Conservation (phyloP, 2,113 vertebrate species). For the Promerops cafer region DNA sequence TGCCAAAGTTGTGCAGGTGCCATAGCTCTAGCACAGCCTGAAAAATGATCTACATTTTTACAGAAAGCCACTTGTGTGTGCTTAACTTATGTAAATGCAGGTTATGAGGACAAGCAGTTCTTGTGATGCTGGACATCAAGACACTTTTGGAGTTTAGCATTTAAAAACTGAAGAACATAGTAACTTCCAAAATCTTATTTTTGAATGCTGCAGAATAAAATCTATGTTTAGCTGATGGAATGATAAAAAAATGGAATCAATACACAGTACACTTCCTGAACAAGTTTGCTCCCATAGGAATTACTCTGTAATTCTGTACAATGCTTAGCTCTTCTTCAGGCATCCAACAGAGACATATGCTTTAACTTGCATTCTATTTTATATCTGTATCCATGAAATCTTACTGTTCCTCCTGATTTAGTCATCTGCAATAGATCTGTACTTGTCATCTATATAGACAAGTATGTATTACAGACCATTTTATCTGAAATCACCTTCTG, state of each 20-base stretch:
- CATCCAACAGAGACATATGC: background rate
- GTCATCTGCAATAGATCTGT: background rate
- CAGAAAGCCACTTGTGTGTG: background rate
- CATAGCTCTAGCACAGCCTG: background rate
- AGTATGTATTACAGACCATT: background rate
- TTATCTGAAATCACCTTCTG: background rate
- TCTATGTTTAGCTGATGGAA: background rate
- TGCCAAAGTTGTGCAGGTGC: background rate
- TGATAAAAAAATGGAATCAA: background rate
- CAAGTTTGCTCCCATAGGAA: background rate
- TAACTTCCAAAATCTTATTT: background rate
- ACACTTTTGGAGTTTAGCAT: background rate
- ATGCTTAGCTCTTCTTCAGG: background rate
- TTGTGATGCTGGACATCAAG: background rate
- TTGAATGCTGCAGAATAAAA: background rate
- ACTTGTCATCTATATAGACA: background rate
- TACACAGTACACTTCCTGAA: background rate
- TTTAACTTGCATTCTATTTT: background rate
- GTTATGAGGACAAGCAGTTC: background rate
- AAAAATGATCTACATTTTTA: background rate
- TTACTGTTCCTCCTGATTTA: background rate
- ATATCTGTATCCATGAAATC: background rate
- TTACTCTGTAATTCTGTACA: background rate
- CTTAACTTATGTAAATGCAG: background rate
- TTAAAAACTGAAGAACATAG: background rate